Evolutionary conservation across 2,888 invertebrate genomes (phyloP).

Genomic region (Platycheirus rosarum): DNA sequence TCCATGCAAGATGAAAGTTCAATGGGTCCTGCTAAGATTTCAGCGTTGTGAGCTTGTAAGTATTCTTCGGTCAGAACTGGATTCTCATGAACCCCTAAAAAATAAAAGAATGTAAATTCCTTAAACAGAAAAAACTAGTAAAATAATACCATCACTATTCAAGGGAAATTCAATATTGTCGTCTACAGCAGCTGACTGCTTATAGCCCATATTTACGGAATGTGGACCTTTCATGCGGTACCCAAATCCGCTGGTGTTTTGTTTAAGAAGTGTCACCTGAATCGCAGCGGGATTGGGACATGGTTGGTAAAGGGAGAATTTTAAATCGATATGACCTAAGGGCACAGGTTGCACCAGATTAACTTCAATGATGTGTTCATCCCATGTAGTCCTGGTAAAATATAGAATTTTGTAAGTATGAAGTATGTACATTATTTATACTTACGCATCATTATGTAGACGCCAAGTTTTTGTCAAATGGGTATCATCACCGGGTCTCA

Average conservation of each 20-base stretch:
- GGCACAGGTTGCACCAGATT: conserved; percentile 90
- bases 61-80: conserved; percentile 92
- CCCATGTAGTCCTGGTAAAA: conserved; percentile 89
- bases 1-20: conserved; percentile 92
- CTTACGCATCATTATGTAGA: conserved; percentile 91
- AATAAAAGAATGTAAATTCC: conserved; percentile 1
- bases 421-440: conserved; percentile 33
- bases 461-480: conserved; percentile 94
- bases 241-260: conserved; percentile 87
- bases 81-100: conserved; percentile 84
- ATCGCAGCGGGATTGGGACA: conserved; percentile 91
- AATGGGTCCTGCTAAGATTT: conserved; percentile 94
- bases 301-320: conserved; percentile 91
- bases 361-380: conserved; percentile 95
- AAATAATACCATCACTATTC: conserved; percentile 73
- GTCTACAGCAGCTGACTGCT: conserved; percentile 82
- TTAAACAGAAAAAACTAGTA: no score
- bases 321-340: conserved; percentile 95
- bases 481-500: conserved; percentile 85
- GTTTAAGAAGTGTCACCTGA: conserved; percentile 88
- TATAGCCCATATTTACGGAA: conserved; percentile 81
- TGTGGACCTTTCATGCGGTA: conserved; percentile 83
- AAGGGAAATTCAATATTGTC: conserved; percentile 79
- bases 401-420: conserved; percentile 14
- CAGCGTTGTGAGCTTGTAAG: conserved; percentile 93